A percentile compares a stretch with the other conserved stretches of the same genome.
These are phyloP conservation scores for Acronicta leporina DNA, from an alignment of 2,888 invertebrate species.

Conservation along the genomic window DNA sequence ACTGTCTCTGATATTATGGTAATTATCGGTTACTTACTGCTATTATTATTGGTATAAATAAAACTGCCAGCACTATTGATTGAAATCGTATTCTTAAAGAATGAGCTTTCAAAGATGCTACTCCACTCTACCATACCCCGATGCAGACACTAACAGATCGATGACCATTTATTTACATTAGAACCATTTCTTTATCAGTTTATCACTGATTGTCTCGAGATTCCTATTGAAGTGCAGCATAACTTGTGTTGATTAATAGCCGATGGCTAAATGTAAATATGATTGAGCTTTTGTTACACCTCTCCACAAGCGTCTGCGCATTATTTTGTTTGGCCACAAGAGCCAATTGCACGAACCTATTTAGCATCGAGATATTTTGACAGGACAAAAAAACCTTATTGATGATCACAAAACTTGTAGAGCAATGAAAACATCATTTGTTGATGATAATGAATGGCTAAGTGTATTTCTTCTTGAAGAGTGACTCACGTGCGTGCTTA, in stretches of 20 bases:
- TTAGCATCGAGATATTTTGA: constrained; percentile 60
- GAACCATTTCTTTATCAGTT: constrained; percentile 87
- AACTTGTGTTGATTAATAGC: constrained; percentile 79
- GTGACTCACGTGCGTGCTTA: constrained; percentile 46
- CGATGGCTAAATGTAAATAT: constrained; percentile 84
- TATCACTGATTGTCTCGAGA: constrained; percentile 84
- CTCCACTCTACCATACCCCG: constrained; percentile 61
- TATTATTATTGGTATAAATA: too few relatives aligned
- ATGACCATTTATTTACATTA: constrained; percentile 88
- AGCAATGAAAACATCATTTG: constrained; percentile 62
- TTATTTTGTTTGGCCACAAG: constrained; percentile 67
- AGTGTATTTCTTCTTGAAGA: constrained; percentile 45
- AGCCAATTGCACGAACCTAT: constrained; percentile 61
- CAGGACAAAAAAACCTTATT: constrained; percentile 63
- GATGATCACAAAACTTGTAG: constrained; percentile 54
- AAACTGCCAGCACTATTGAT: too few relatives aligned
- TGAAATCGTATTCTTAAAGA: neutral
- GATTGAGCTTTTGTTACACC: constrained; percentile 77
- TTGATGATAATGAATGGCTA: constrained; percentile 54
- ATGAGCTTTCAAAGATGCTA: constrained; percentile 40
- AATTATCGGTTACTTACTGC: too few relatives aligned
- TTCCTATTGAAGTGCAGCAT: constrained; percentile 73
- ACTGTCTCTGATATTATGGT: too few relatives aligned
- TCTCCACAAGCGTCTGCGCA: constrained; percentile 54
- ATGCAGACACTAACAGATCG: constrained; percentile 82